Evolutionary conservation across 2,888 invertebrate species (phyloP).

Genomic region (Apodemia arnacis): DNA sequence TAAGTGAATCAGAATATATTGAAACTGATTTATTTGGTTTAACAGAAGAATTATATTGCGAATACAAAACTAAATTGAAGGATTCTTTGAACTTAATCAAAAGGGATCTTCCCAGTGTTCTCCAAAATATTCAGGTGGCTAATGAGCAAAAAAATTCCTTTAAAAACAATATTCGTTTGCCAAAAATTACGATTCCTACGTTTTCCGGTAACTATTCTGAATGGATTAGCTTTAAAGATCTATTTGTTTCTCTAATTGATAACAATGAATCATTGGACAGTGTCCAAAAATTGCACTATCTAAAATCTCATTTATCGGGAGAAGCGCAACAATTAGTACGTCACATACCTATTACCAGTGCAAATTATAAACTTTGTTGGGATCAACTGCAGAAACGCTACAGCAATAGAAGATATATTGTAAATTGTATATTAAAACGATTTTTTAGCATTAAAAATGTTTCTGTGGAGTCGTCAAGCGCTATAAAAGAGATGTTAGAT

Average conservation of each 20-base stretch:
- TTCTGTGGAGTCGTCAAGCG: constrained; percentile 8
- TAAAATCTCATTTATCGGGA: constrained; percentile 35
- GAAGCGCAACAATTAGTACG: constrained; percentile 48
- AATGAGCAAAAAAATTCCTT: not conserved
- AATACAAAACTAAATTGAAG: constrained; percentile 43
- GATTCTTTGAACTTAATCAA: constrained; percentile 16
- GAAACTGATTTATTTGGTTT: constrained; percentile 32
- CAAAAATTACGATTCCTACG: constrained; percentile 53
- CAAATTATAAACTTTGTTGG: constrained; percentile 77
- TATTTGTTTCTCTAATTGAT: constrained; percentile 56
- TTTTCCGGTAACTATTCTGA: constrained; percentile 57
- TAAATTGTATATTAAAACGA: constrained; percentile 65
- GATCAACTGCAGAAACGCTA: constrained; percentile 44
- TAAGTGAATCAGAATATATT: constrained; percentile 31
- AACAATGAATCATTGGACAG: constrained; percentile 44
- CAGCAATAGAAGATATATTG: constrained; percentile 74
- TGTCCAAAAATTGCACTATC: constrained; percentile 62
- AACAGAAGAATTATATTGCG: constrained; percentile 37
- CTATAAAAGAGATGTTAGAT: constrained; percentile 27
- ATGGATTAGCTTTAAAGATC: constrained; percentile 57
- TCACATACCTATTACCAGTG: constrained; percentile 43
- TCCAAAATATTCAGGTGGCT: constrained; percentile 14
- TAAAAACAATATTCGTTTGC: constrained; percentile 29
- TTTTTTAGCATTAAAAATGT: constrained; percentile 42
- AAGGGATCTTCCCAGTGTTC: not conserved